Base-by-base conservation (phyloP, 2,113 vertebrate species). In the Plecotus auritus region DNA sequence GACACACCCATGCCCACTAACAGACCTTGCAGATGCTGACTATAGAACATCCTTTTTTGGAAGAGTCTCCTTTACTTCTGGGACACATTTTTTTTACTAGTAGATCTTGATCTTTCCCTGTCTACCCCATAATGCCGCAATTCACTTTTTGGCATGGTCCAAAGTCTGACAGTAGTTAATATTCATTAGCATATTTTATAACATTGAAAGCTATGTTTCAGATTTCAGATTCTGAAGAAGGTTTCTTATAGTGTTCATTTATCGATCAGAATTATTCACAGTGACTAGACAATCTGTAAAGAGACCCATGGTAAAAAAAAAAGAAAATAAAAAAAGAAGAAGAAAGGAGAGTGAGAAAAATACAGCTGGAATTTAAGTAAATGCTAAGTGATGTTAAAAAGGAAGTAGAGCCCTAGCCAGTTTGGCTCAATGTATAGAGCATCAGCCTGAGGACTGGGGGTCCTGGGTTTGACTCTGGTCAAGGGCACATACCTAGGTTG, bases 341-440 rank as follows among this genome's bases (percentile, higher is more conserved):
- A 56, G 20, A 22, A 8, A 56, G 20, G 37, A 59, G 9, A 73
- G 22, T 61, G 49, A 80, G n/a, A 66, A 84, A 90, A 84, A 56
- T 51, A 66, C 4, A 94, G 35, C 10, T 80, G 28, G 9, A 77
- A 89, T 89, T 95, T 37, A 82, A 94, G 40, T n/a, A 94, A 91
- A 91, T 54, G 42, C 35, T 70, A 90, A 83, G 30, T 77, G 42
- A 89, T 26, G 11, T 86, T 83, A 72, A 73, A 93, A 78, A 6
- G 30, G 1, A 90, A 37, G 1, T 56, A 54, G 47, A 70, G 18
- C 59, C 10, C 8, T 61, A 28, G 59, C 8, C 9, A 5, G 10
- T 28, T 61, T 28, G 59, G 26, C 4, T 28, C 26, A 61, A 7
- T 9, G 10, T 61, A 61, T 61, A 28, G 59, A 28, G 26, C 59